These are phyloP conservation scores for Ferrisia virgata DNA, from an alignment of 2,888 invertebrate genomes.

Conservation along the genomic window DNA sequence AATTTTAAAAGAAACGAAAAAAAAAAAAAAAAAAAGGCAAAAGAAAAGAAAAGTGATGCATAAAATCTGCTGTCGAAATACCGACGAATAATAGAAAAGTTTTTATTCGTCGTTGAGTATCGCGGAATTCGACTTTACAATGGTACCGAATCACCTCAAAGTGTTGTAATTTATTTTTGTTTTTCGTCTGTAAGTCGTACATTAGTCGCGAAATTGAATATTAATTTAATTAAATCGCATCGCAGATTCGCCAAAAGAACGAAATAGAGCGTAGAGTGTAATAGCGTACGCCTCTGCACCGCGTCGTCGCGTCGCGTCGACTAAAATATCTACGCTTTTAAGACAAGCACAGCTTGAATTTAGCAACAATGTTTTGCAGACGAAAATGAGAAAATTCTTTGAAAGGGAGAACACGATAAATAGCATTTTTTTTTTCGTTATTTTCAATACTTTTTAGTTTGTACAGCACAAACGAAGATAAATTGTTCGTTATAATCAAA, in stretches of 20 bases:
- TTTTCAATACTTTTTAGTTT: conserved; percentile 3
- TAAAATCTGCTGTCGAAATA: background rate
- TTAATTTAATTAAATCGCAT: background rate
- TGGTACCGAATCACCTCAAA: background rate
- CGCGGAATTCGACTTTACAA: background rate
- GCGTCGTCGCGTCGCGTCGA: background rate
- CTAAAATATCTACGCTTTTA: background rate
- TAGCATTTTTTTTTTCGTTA: conserved; percentile 2
- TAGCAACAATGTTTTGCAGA: background rate
- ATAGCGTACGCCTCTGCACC: background rate
- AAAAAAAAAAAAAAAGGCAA: background rate
- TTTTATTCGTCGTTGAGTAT: background rate
- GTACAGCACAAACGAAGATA: conserved; percentile 2
- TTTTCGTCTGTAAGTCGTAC: background rate
- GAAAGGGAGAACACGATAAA: conserved; percentile 1
- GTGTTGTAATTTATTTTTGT: background rate
- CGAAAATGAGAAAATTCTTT: conserved; percentile 6
- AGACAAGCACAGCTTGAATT: background rate
- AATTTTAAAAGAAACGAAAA: background rate
- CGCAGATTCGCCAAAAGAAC: background rate
- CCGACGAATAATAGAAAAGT: background rate
- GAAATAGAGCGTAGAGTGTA: too few species aligned
- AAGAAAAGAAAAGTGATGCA: background rate
- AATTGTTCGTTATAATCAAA: conserved; percentile 16
- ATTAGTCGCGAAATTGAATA: background rate